Conservation (phyloP, 2,113 vertebrate species). For the Grallaria varia region DNA sequence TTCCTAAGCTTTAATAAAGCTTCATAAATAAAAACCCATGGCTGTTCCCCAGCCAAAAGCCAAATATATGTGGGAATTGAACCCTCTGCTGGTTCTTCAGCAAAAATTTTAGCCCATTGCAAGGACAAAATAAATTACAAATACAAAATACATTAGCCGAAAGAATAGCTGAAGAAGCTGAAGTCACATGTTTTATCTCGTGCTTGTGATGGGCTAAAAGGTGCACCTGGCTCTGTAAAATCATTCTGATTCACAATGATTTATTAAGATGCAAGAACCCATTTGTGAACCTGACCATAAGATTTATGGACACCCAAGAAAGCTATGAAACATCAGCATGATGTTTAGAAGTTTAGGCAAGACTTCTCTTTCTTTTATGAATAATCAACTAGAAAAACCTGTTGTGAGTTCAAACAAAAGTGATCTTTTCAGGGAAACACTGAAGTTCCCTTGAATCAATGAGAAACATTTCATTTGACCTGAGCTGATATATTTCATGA, state of each 20-base stretch:
- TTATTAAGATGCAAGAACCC: background rate
- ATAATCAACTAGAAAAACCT: background rate
- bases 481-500: background rate
- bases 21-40: constrained; percentile 3
- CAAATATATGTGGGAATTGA: background rate
- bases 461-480: background rate
- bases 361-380: background rate
- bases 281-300: background rate
- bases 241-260: background rate
- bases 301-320: background rate
- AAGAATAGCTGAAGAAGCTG: background rate
- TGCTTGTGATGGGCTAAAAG: background rate
- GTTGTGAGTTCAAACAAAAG: background rate
- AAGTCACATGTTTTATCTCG: background rate
- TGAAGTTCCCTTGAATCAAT: background rate
- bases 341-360: background rate
- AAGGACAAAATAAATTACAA: background rate
- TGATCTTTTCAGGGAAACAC: background rate
- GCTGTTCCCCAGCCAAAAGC: background rate
- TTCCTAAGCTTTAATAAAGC: constrained; percentile 12
- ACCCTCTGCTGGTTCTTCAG: constrained; percentile 38
- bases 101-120: background rate
- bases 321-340: background rate
- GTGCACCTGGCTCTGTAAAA: background rate
- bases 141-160: background rate